phyloP scores from a whole-genome alignment of 2,888 invertebrate genomes.

The Neoaliturus tenellus region DNA sequence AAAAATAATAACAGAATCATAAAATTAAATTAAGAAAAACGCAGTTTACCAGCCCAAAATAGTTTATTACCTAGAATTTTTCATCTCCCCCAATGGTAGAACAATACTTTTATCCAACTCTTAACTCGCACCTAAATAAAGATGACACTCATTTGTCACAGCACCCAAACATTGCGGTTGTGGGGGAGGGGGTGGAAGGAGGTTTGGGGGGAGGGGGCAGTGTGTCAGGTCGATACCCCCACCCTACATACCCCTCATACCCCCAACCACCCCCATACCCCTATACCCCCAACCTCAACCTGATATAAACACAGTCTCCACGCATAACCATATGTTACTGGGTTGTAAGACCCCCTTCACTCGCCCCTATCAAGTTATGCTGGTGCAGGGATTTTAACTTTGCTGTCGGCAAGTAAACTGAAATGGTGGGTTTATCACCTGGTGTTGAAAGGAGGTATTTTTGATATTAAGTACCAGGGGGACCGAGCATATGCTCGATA shows the following conservation, averaged over 20 bases:
- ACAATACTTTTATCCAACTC: neutral
- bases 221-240: conserved; percentile 16
- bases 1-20: too few relatives aligned
- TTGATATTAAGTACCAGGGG: too few relatives aligned
- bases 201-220: neutral
- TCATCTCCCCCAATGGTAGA: too few relatives aligned
- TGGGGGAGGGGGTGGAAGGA: conserved; percentile 18
- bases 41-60: too few relatives aligned
- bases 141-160: neutral
- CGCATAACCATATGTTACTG: neutral
- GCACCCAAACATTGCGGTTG: neutral
- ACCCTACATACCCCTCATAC: neutral
- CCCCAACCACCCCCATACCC: neutral
- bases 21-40: too few relatives aligned
- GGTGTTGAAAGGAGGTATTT: too few relatives aligned
- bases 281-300: neutral
- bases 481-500: too few relatives aligned
- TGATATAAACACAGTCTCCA: neutral
- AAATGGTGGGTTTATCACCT: too few relatives aligned
- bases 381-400: neutral
- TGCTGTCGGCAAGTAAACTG: neutral
- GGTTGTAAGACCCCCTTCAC: neutral
- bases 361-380: neutral
- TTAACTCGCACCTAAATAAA: neutral
- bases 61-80: too few relatives aligned